These are phyloP conservation scores for Diaperis boleti DNA, from an alignment of 2,888 invertebrate genomes.

Conservation along the genomic window DNA sequence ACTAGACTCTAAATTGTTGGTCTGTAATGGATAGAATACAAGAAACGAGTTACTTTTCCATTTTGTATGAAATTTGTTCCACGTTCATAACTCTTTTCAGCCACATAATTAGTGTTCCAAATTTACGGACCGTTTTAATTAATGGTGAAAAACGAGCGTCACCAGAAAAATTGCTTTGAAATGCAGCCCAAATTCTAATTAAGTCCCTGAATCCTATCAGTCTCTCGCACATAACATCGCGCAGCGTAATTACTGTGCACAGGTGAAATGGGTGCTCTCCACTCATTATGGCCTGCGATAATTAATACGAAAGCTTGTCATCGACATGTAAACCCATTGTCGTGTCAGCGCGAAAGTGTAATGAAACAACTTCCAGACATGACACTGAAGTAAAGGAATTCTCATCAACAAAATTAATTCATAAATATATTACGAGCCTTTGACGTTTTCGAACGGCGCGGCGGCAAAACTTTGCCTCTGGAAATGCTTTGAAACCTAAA, in stretches of 20 bases:
- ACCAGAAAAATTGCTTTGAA: not conserved
- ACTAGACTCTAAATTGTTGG: too few species aligned
- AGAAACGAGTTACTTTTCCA: too few species aligned
- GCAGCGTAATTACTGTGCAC: constrained; percentile 21
- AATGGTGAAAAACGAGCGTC: not conserved
- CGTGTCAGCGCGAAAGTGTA: constrained; percentile 6
- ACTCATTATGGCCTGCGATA: constrained; percentile 20
- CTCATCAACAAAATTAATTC: constrained; percentile 15
- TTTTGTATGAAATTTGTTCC: too few species aligned
- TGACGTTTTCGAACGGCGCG: not conserved
- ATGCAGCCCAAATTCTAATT: constrained; percentile 7
- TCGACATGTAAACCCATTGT: constrained; percentile 18
- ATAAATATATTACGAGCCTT: constrained; percentile 15
- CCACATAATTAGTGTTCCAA: too few species aligned
- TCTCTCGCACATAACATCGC: constrained; percentile 5
- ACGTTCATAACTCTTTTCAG: too few species aligned
- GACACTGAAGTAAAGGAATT: constrained; percentile 9
- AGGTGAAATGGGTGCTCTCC: constrained; percentile 23
- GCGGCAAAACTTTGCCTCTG: not conserved
- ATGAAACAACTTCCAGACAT: constrained; percentile 17
- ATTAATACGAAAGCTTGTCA: constrained; percentile 22
- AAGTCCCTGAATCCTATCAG: constrained; percentile 14
- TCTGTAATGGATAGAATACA: too few species aligned
- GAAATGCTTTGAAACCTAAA: not conserved
- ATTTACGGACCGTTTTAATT: not conserved